phyloP scores from a whole-genome alignment of 2,888 invertebrate species.

The Lasioglossum oenotherae region DNA sequence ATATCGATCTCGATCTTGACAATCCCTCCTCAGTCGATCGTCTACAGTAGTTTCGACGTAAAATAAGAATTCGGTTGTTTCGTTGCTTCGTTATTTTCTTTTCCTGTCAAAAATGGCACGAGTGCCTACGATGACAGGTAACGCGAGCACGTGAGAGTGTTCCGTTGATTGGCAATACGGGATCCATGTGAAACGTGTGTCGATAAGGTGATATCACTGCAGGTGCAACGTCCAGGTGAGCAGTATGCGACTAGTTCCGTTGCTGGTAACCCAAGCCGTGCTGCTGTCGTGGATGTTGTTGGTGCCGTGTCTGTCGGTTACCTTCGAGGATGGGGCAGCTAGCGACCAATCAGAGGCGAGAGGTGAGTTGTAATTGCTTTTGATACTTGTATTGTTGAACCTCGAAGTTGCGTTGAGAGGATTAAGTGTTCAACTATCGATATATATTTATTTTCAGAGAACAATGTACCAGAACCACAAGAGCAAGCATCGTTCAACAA shows the following conservation, averaged over 20 bases:
- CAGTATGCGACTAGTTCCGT: constrained; percentile 75
- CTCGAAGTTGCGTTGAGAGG: not conserved
- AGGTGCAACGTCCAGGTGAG: constrained; percentile 53
- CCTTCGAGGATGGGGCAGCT: constrained; percentile 75
- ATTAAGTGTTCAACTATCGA: not conserved
- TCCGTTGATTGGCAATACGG: not conserved
- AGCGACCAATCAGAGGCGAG: constrained; percentile 59
- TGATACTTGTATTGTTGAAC: not conserved
- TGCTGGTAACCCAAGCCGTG: constrained; percentile 73
- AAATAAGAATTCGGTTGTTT: not conserved
- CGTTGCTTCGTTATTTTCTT: not conserved
- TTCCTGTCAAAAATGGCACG: not conserved
- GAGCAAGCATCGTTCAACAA: constrained; percentile 15
- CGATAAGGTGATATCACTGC: constrained; percentile 49
- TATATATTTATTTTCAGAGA: constrained; percentile 19
- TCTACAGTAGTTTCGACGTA: not conserved
- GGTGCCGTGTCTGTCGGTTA: constrained; percentile 74
- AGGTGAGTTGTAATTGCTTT: constrained; percentile 60
- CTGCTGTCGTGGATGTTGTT: constrained; percentile 70
- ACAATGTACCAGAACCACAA: constrained; percentile 17
- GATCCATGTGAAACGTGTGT: constrained; percentile 26
- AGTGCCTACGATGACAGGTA: not conserved
- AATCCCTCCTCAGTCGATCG: not conserved
- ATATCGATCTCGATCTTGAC: not conserved
- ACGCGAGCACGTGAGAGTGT: constrained; percentile 16